Conservation (phyloP, 2,888 invertebrate species). For the Orthosia gothica region DNA sequence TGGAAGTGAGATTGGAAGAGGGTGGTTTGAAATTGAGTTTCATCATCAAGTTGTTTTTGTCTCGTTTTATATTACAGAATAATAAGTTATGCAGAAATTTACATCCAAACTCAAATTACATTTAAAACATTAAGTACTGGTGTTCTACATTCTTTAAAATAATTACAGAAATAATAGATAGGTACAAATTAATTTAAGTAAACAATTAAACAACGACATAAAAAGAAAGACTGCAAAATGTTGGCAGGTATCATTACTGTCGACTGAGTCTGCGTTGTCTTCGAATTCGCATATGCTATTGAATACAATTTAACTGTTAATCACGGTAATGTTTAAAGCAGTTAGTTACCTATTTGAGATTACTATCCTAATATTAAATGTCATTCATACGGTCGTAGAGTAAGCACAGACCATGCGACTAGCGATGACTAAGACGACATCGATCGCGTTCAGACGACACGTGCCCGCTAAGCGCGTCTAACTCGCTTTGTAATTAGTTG, state of each 20-base stretch:
- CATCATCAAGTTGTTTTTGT: conserved; percentile 8
- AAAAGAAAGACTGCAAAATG: conserved; percentile 45
- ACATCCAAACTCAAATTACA: conserved; percentile 43
- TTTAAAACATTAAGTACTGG: conserved; percentile 48
- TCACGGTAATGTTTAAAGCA: neutral
- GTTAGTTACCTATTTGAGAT: conserved; percentile 28
- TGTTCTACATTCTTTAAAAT: conserved; percentile 12
- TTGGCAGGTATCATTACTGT: conserved; percentile 27
- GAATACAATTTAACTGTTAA: neutral
- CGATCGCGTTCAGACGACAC: too few species aligned
- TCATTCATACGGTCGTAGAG: conserved; percentile 6
- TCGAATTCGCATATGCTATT: conserved; percentile 10
- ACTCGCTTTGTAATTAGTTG: too few species aligned
- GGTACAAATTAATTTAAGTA: conserved; percentile 53
- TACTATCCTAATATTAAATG: conserved; percentile 28
- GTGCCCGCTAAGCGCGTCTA: too few species aligned
- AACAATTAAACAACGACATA: conserved; percentile 40
- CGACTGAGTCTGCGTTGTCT: neutral
- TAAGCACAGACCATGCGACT: neutral
- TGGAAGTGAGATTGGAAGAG: conserved; percentile 10
- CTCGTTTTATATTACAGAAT: conserved; percentile 22
- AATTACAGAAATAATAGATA: conserved; percentile 33
- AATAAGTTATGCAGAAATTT: conserved; percentile 18
- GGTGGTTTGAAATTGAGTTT: conserved; percentile 7
- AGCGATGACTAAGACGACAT: neutral